These are phyloP conservation scores for Eriosoma lanigerum DNA, from an alignment of 1,140 invertebrate genomes.

Conservation along the genomic window DNA sequence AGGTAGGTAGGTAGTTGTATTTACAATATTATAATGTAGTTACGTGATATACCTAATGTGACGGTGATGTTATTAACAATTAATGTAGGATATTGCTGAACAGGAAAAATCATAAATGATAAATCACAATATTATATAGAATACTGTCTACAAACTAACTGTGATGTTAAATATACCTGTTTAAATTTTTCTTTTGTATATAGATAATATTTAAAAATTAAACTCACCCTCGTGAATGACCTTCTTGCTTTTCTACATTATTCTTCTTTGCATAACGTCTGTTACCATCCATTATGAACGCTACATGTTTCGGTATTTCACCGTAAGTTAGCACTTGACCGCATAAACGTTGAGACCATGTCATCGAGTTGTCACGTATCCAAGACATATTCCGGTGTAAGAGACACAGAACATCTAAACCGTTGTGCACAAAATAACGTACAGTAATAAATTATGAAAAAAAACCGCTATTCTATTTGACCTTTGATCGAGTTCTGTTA, in stretches of 20 bases:
- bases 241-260: slow-evolving; percentile 74
- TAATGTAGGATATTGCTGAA: no score
- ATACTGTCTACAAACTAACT: no score
- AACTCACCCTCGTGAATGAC: slow-evolving; percentile 79
- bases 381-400: slow-evolving; percentile 67
- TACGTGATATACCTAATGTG: no score
- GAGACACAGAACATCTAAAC: background rate
- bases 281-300: slow-evolving; percentile 99
- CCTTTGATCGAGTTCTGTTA: background rate
- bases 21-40: no score
- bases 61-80: no score
- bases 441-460: background rate
- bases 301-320: slow-evolving; percentile 84
- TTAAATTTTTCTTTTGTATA: no score
- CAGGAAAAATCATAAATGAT: no score
- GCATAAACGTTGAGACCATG: slow-evolving; percentile 74
- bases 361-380: slow-evolving; percentile 73
- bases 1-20: no score
- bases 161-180: no score
- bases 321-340: slow-evolving; percentile 80
- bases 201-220: no score
- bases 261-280: slow-evolving; percentile 87
- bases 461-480: background rate
- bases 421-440: background rate
- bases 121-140: no score